phyloP scores from a whole-genome alignment of 2,797 vertebrate genomes.

The Coreius guichenoti region DNA sequence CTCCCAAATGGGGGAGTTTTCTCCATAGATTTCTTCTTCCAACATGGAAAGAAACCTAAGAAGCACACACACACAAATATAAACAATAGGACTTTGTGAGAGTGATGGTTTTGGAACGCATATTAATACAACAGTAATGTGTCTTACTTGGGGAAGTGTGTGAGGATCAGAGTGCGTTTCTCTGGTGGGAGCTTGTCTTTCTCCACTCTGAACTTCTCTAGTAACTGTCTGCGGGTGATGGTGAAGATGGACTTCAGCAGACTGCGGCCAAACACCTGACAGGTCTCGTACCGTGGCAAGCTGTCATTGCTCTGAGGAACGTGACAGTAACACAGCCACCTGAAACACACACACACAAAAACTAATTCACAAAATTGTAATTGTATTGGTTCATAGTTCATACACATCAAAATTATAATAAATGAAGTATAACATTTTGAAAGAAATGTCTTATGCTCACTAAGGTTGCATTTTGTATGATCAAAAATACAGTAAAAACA shows the following conservation, averaged over 20 bases:
- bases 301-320: constrained; percentile 98
- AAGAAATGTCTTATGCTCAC: background rate
- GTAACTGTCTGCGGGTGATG: constrained; percentile 92
- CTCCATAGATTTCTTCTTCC: constrained; percentile 97
- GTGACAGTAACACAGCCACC: constrained; percentile 98
- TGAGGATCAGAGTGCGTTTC: constrained; percentile 97
- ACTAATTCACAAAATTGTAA: background rate
- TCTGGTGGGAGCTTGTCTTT: constrained; percentile 98
- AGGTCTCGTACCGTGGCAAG: constrained; percentile 95
- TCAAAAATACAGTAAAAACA: background rate
- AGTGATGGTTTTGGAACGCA: background rate
- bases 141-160: constrained; percentile 96
- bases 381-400: background rate
- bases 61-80: background rate
- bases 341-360: constrained; percentile 60
- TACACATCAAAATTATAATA: background rate
- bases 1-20: constrained; percentile 98
- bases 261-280: constrained; percentile 95
- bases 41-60: constrained; percentile 96
- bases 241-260: constrained; percentile 98
- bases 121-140: background rate
- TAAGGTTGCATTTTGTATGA: background rate
- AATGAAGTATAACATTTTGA: background rate
- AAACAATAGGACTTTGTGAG: background rate
- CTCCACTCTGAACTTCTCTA: constrained; percentile 98